Evolutionary conservation across 1,140 invertebrate genomes (phyloP), one percentile per base, ranked within the genome.

Genomic region (Drosophila trapezifrons): DNA sequence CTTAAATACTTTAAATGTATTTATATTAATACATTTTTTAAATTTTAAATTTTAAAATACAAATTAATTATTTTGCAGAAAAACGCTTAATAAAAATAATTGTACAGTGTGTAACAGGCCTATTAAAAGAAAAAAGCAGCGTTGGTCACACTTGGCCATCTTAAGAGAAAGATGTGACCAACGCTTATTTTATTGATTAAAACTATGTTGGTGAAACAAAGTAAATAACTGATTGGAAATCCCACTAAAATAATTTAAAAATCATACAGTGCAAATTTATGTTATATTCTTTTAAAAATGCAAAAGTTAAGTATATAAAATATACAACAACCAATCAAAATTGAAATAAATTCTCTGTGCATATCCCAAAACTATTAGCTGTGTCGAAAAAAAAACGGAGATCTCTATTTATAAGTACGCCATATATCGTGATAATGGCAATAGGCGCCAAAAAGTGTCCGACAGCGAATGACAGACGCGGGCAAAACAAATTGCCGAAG

Each of bases 401-500:
- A 69, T 27, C 66, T 70, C 63, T 70, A 70, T 70, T 70, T 69
- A 70, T 70, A 70, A 40, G 20, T 57, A 22, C 25, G 3, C 17
- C 38, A 18, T 70, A 46, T 55, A 51, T 27, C 45, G 32, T 27
- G 17, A 65, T 54, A 66, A 54, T 22, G 54, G 47, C 55, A 27
- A 57, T 55, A 38, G 76, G 56, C 76, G 67, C 78, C 62, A 70
- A 76, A 37, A 75, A 56, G 46, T 71, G 54, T 22, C 37, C 77
- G 43, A 49, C 47, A 58, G 46, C 55, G 54, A 70, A 74, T 78
- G 80, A 82, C 55, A 78, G 74, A 47, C 69, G 66, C 35, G 37
- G 59, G 72, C 55, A 59, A 54, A 76, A 76, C 62, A 76, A 75
- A 75, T 75, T 63, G 70, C 27, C 51, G 25, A 66, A 66, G 62